A percentile compares a stretch with the other conserved stretches of the same genome.
Conservation (phyloP, 2,888 invertebrate species). For the Hemithea aestivaria region DNA sequence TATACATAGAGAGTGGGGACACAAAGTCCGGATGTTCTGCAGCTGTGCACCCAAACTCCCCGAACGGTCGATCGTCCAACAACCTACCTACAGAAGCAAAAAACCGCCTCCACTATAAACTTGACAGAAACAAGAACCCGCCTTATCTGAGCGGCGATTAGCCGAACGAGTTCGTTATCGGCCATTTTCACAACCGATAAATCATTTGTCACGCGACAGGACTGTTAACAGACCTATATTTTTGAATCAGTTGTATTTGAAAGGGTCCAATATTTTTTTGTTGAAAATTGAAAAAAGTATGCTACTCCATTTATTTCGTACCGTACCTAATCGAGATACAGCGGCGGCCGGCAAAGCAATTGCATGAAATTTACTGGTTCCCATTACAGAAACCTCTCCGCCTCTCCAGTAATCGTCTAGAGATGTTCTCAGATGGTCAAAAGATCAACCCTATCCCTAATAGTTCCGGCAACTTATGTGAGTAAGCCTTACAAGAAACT, state of each 20-base stretch:
- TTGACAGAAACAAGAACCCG: slow-evolving; percentile 22
- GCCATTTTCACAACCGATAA: slow-evolving; percentile 46
- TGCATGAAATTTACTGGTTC: no score
- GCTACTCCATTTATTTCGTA: no score
- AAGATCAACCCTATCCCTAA: no score
- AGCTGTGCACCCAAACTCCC: slow-evolving; percentile 55
- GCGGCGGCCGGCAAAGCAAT: no score
- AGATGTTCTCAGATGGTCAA: no score
- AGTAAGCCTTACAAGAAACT: not conserved
- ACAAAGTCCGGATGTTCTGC: slow-evolving; percentile 55
- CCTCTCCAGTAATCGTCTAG: no score
- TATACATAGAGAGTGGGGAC: slow-evolving; percentile 19
- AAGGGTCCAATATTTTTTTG: slow-evolving; percentile 2
- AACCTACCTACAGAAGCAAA: slow-evolving; percentile 10
- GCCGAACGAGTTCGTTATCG: slow-evolving; percentile 38
- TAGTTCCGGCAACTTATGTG: not conserved
- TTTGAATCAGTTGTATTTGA: slow-evolving; percentile 5
- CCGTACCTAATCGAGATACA: no score
- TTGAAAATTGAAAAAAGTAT: no score
- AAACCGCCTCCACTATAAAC: slow-evolving; percentile 3
- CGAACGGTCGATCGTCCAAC: slow-evolving; percentile 22
- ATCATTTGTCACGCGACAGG: slow-evolving; percentile 32
- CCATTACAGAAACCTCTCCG: no score
- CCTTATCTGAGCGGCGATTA: slow-evolving; percentile 41
- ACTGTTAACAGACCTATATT: slow-evolving; percentile 10